Conservation (phyloP, 2,888 invertebrate species). For the Metopia argyrocephala region DNA sequence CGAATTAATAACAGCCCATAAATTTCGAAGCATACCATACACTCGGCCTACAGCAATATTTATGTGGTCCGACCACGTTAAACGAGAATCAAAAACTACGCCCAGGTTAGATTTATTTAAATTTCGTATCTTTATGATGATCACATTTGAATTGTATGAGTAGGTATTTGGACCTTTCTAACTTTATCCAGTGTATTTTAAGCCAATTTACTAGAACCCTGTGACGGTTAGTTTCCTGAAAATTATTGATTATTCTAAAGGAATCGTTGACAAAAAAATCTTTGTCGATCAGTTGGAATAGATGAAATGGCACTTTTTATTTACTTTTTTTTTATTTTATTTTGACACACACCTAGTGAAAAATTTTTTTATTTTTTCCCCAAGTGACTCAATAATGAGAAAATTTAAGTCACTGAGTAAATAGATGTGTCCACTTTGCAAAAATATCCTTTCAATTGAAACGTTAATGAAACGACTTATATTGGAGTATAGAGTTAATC, state of each 20-base stretch:
- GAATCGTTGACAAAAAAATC: slow-evolving; percentile 1
- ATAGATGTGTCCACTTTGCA: too few species aligned
- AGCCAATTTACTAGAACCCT: slow-evolving; percentile 1
- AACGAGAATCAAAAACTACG: too few species aligned
- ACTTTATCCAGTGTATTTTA: neutral
- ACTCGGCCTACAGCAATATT: too few species aligned
- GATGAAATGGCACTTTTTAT: neutral
- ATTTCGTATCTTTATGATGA: too few species aligned
- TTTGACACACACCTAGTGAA: too few species aligned
- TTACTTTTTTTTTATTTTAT: neutral
- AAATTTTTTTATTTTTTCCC: too few species aligned
- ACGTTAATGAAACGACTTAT: neutral
- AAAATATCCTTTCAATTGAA: neutral
- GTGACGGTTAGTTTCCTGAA: neutral
- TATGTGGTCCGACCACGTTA: too few species aligned
- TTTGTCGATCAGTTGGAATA: neutral
- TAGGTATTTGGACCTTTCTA: neutral
- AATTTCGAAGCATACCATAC: too few species aligned
- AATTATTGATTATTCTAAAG: neutral
- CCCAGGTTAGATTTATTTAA: too few species aligned
- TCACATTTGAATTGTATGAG: neutral
- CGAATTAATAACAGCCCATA: too few species aligned
- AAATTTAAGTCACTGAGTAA: too few species aligned
- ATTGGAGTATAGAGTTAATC: slow-evolving; percentile 3
- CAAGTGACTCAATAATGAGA: too few species aligned